Evolutionary conservation across 2,888 invertebrate species (phyloP).

Genomic region (Drosophila pegasa): DNA sequence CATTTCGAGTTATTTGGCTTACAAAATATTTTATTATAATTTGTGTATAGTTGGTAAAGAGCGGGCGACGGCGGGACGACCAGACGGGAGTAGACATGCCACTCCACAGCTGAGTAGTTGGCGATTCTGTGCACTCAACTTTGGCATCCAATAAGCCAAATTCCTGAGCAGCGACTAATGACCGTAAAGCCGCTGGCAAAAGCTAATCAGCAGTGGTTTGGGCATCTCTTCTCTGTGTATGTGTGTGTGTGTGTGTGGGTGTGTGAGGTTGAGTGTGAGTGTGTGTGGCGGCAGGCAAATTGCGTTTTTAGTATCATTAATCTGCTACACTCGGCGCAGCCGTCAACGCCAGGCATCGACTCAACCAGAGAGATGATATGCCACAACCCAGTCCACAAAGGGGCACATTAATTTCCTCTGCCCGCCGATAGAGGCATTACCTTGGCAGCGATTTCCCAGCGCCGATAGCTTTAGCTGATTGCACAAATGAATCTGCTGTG

Average conservation of each 20-base stretch:
- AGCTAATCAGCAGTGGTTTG: slow-evolving; percentile 66
- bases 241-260: slow-evolving; percentile 13
- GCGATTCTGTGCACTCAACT: slow-evolving; percentile 60
- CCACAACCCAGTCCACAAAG: slow-evolving; percentile 62
- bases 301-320: slow-evolving; percentile 74
- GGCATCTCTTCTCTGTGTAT: slow-evolving; percentile 23
- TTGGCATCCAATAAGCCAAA: slow-evolving; percentile 73
- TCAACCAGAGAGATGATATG: slow-evolving; percentile 37
- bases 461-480: slow-evolving; percentile 71
- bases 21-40: slow-evolving; percentile 64
- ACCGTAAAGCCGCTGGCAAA: slow-evolving; percentile 69
- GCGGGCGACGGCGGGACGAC: background rate
- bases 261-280: slow-evolving; percentile 30
- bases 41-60: slow-evolving; percentile 47
- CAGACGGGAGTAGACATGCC: background rate
- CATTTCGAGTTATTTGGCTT: slow-evolving; percentile 74
- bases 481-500: slow-evolving; percentile 60
- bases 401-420: slow-evolving; percentile 83
- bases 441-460: slow-evolving; percentile 53
- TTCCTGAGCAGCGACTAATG: slow-evolving; percentile 73
- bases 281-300: slow-evolving; percentile 45
- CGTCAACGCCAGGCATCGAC: slow-evolving; percentile 67
- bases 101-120: slow-evolving; percentile 44
- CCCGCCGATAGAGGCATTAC: slow-evolving; percentile 58
- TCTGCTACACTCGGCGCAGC: slow-evolving; percentile 69